Base-by-base conservation (phyloP, 1,140 invertebrate genomes). In the Trichogramma pretiosum region DNA sequence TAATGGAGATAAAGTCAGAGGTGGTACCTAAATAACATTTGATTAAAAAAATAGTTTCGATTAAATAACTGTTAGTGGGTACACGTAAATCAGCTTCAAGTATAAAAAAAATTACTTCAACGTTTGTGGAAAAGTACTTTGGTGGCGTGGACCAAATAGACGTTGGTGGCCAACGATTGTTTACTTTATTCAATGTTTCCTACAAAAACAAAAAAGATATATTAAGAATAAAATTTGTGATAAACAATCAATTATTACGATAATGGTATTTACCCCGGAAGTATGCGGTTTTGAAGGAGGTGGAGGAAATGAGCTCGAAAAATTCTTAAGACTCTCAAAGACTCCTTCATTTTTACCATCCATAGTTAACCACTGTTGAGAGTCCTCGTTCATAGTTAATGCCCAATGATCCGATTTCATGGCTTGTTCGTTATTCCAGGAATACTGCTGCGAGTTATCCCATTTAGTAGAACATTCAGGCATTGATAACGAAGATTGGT, bases 141-240 rank as follows among this genome's bases (percentile, higher is more conserved):
- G 65, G 58, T 21, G 68, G 63, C 18, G 62, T 64, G 5, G 56
- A 56, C 67, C 70, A 72, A 22, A 72, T 57, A 13, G 65, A 70
- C 10, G 35, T 2, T n/a, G 64, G 70, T 50, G 63, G 60, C 63
- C 63, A 67, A 13, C 53, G 46, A 45, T 62, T 56, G 9, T n/a
- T n/a, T n/a, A 53, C 33, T 37, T 45, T 57, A 53, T 57, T 48
- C 39, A 38, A 47, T 56, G 23, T 2, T 9, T 46, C 42, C 40
- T 56, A 18, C 28, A 21, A 48, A 40, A 53, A n/a, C 36, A 26
- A 42, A 18, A 37, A 24, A 23, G 11, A n/a, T 17, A 42, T 13
- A 35, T n/a, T n/a, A n/a, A n/a, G n/a, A n/a, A n/a, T n/a, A n/a
- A n/a, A 26, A 41, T 41, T 35, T 21, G 9, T 11, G 33, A 16